Evolutionary conservation across 2,888 invertebrate species (phyloP).

Genomic region (Microctonus hyperodae): DNA sequence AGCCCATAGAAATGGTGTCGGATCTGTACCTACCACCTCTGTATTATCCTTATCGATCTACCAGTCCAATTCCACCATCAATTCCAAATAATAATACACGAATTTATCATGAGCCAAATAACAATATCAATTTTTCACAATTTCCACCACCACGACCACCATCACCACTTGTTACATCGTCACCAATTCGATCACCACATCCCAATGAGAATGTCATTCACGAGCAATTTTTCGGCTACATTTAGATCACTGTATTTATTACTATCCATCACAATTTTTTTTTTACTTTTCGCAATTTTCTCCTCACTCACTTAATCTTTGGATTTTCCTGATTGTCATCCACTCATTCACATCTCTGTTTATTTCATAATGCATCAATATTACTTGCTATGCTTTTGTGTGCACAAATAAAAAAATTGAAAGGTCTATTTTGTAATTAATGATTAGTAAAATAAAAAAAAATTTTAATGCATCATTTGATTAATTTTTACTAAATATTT

Average conservation of each 20-base stretch:
- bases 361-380: background rate
- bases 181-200: constrained; percentile 56
- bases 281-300: background rate
- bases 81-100: constrained; percentile 30
- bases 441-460: background rate
- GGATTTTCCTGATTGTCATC: background rate
- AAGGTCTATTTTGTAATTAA: too few relatives aligned
- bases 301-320: background rate
- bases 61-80: constrained; percentile 53
- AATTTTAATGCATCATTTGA: background rate
- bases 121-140: constrained; percentile 47
- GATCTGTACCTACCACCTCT: constrained; percentile 73
- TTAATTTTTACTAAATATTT: background rate
- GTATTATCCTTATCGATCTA: constrained; percentile 62
- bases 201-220: constrained; percentile 67
- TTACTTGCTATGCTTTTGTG: background rate
- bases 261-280: too few relatives aligned
- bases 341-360: background rate
- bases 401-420: background rate
- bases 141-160: constrained; percentile 61
- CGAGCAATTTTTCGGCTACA: constrained; percentile 64
- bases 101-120: constrained; percentile 56
- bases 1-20: constrained; percentile 80
- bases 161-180: constrained; percentile 40
- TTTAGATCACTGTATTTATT: constrained; percentile 42